A percentile compares a stretch with the other conserved stretches of the same genome.
phyloP scores from a whole-genome alignment of 2,888 invertebrate species.

The Tetragnatha montana region DNA sequence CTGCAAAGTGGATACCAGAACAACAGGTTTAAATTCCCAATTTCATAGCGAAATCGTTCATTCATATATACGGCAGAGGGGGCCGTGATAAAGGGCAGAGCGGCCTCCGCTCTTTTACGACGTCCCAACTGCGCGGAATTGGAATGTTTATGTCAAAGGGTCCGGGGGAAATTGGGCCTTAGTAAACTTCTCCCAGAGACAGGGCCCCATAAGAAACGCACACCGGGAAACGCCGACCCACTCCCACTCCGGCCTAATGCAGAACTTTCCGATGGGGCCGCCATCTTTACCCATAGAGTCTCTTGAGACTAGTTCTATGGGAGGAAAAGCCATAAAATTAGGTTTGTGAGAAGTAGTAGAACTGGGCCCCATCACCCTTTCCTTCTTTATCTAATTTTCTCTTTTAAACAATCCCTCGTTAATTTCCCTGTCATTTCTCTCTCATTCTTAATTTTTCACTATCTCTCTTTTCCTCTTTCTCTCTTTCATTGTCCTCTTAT shows the following conservation, averaged over 20 bases:
- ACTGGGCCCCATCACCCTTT: no score
- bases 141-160: conserved; percentile 70
- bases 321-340: no score
- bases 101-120: conserved; percentile 56
- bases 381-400: no score
- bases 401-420: no score
- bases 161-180: conserved; percentile 63
- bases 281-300: conserved; percentile 36
- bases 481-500: no score
- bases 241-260: background rate
- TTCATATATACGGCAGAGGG: conserved; percentile 66
- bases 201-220: conserved; percentile 55
- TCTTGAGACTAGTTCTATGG: no score
- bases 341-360: no score
- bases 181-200: conserved; percentile 66
- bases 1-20: background rate
- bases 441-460: no score
- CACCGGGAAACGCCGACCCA: conserved; percentile 45
- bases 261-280: background rate
- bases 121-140: conserved; percentile 65
- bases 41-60: conserved; percentile 66
- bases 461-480: no score
- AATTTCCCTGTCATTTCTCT: no score
- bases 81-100: conserved; percentile 59
- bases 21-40: conserved; percentile 69